A percentile compares a stretch with the other conserved stretches of the same genome.
phyloP scores from a whole-genome alignment of 2,888 invertebrate genomes.

The Agrotis clavis region DNA sequence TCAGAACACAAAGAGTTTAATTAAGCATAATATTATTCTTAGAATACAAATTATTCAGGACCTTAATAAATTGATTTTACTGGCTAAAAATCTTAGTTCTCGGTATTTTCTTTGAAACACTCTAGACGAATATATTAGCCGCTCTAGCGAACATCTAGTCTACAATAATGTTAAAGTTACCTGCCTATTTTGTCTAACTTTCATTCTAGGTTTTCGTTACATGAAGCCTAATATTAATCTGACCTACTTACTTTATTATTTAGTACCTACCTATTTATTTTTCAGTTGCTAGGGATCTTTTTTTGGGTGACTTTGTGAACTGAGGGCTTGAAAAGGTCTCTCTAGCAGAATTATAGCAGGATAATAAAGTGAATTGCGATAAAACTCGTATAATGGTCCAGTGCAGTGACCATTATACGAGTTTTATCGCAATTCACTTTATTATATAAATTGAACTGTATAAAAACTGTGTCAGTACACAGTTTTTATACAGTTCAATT shows the following conservation, averaged over 20 bases:
- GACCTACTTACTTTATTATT: slow-evolving; percentile 6
- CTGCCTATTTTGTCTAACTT: slow-evolving; percentile 32
- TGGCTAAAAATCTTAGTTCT: slow-evolving; percentile 28
- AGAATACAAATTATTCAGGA: slow-evolving; percentile 31
- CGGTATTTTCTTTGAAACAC: slow-evolving; percentile 55
- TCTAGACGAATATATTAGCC: slow-evolving; percentile 68
- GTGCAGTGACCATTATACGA: too few species aligned
- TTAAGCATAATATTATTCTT: slow-evolving; percentile 8
- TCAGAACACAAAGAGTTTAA: slow-evolving; percentile 9
- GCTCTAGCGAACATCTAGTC: slow-evolving; percentile 21
- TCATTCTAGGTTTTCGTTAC: slow-evolving; percentile 8
- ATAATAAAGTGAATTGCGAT: too few species aligned
- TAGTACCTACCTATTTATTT: background rate
- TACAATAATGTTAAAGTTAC: slow-evolving; percentile 52
- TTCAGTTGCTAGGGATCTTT: background rate
- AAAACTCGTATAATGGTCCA: too few species aligned
- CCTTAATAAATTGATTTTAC: slow-evolving; percentile 29
- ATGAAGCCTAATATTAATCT: slow-evolving; percentile 20
- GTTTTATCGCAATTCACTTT: too few species aligned
- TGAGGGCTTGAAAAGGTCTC: background rate
- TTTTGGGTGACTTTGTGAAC: background rate
- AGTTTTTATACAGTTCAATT: too few species aligned
- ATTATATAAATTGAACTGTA: too few species aligned
- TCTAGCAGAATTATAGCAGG: too few species aligned
- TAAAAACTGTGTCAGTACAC: too few species aligned